Evolutionary conservation across 2,113 vertebrate genomes (phyloP), one percentile per base, ranked within the genome.

Genomic region (Limnothrissa miodon): DNA sequence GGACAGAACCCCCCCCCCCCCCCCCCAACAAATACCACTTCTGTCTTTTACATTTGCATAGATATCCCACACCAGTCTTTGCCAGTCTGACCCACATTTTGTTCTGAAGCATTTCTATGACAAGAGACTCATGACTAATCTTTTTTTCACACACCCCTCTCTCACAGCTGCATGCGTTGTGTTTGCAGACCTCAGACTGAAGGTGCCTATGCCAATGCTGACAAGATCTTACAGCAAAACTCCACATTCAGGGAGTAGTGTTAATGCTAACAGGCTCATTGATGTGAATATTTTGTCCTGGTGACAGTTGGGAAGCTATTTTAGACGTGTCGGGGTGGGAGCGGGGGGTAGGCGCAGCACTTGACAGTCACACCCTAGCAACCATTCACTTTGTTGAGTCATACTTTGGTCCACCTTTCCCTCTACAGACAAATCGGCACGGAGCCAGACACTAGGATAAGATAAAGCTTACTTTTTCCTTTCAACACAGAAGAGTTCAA

Each of bases 351-450:
- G 11, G 29, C 3, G 33, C 66, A 74, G 66, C 25, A 74, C 59
- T 74, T 74, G 66, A 74, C 66, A 74, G 66, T 74, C 66, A 74
- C 66, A 74, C 66, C 66, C 66, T 74, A 33, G 66, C 66, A 36
- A 33, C 11, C 51, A 56, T 5, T 74, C 66, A 36, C 66, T 62
- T 25, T 74, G 66, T 74, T 74, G 66, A 74, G 66, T 74, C 66
- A 74, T 74, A 33, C 33, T 74, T 33, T 74, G 11, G 25, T 74
- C 10, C 15, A 33, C 66, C 33, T 36, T 33, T 39, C 25, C 13
- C 66, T 74, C 29, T 33, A 17, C 33, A 36, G 66, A 74, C 33
- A 33, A 36, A 74, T 74, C 11, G 33, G 36, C 66, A 74, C 33
- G 15, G 48, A 2, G 10, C 11, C 66, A 74, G 29, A 74, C 11